Evolutionary conservation across 2,113 vertebrate genomes (phyloP), one percentile per base, ranked within the genome.

Genomic region (Elgaria multicarinata): DNA sequence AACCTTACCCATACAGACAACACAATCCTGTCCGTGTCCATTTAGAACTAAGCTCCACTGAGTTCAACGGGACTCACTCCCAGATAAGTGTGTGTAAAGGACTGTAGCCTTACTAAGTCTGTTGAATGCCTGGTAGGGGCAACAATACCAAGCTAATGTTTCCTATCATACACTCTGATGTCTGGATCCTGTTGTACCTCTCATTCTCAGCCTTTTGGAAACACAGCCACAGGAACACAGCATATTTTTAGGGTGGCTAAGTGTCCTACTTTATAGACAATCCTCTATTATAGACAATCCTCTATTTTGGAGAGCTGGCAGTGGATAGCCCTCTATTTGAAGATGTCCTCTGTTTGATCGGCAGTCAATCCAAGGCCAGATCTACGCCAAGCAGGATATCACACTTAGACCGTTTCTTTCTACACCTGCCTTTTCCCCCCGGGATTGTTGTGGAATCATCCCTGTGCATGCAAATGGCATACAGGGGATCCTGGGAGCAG

Each of bases 141-240:
- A 33, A 46, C 36, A 33, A 20, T 46, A 13, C 28, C 64, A 53
- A 55, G 39, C 24, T 2, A 62, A 62, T 22, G 58, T 75, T 75
- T 75, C n/a, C 22, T 33, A 31, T 42, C 9, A 58, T 74, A 24
- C 79, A 87, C 9, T 80, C 1, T 87, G 44, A 0, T 0, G 74
- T 39, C n/a, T n/a, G 79, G 39, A 31, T 24, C 33, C 67, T 90
- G 85, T 28, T 53, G 79, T 89, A 90, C 69, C 3, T 50, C 31
- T 67, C 81, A 77, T 28, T 71, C 39, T 92, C 55, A 24, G 78
- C 13, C 86, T 90, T 88, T 83, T 82, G 88, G 78, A 62, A 62
- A 42, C 28, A 50, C 53, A 13, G n/a, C 79, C 46, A 0, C 0
- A 33, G 81, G 64, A 91, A 85, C 33, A 5, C 77, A 42, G 83